phyloP scores from a whole-genome alignment of 2,888 invertebrate species.

The Galeruca laticollis region DNA sequence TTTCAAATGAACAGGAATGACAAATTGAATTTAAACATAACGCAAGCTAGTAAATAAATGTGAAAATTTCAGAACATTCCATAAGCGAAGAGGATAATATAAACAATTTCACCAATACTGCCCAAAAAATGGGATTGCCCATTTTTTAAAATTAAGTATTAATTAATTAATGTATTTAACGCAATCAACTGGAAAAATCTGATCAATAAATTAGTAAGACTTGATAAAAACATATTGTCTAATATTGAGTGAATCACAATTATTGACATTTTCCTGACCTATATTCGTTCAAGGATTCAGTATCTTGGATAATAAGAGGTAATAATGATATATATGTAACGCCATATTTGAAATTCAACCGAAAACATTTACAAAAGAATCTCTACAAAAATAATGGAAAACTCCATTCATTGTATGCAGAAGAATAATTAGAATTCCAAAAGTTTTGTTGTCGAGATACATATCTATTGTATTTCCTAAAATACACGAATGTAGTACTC shows the following conservation, averaged over 20 bases:
- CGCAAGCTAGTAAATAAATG: too few species aligned
- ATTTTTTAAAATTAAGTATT: too few species aligned
- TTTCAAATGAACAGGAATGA: too few species aligned
- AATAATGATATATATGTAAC: conserved; percentile 26
- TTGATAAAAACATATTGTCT: not conserved
- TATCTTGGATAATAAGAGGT: conserved; percentile 33
- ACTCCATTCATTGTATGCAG: conserved; percentile 34
- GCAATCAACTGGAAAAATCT: too few species aligned
- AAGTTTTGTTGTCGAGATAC: conserved; percentile 32
- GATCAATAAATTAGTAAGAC: not conserved
- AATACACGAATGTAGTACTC: conserved; percentile 21
- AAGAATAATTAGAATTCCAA: conserved; percentile 42
- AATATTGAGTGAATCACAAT: not conserved
- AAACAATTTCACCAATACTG: too few species aligned
- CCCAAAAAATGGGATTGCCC: too few species aligned
- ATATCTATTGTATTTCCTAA: conserved; percentile 35
- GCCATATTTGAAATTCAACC: conserved; percentile 17
- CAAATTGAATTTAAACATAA: too few species aligned
- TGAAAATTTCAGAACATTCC: too few species aligned
- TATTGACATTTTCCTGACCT: not conserved
- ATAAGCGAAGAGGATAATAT: too few species aligned
- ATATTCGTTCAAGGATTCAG: conserved; percentile 5
- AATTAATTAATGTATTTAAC: too few species aligned
- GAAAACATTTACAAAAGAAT: conserved; percentile 35
- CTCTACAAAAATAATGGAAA: conserved; percentile 38